Conservation (phyloP, 1,140 invertebrate genomes). For the Mactra quadrangularis region DNA sequence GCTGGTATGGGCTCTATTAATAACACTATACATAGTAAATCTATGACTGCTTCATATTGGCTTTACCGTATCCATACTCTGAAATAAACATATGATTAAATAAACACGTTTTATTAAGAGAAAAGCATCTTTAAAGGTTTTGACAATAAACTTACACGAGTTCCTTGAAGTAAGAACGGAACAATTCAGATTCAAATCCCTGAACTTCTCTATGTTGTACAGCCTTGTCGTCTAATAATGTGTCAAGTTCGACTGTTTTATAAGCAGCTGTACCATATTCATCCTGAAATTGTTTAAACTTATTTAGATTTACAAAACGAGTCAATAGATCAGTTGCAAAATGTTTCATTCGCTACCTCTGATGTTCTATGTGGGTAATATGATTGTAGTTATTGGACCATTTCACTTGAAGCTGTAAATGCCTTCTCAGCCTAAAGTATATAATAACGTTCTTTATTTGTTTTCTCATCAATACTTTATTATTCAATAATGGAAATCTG, state of each 20-base stretch:
- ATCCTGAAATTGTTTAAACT: no score
- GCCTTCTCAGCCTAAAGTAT: not conserved
- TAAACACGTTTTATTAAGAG: no score
- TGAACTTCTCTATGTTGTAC: slow-evolving; percentile 93
- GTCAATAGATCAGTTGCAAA: not conserved
- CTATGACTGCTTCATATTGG: no score
- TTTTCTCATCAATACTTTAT: no score
- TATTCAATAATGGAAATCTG: no score
- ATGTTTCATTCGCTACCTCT: not conserved
- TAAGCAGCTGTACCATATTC: slow-evolving; percentile 91
- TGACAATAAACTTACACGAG: slow-evolving; percentile 84
- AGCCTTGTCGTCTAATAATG: slow-evolving; percentile 89
- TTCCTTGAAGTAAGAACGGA: slow-evolving; percentile 92
- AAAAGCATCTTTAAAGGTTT: no score
- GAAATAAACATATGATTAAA: no score
- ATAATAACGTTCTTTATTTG: no score
- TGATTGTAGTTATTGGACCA: not conserved
- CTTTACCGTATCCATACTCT: no score
- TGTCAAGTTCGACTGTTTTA: slow-evolving; percentile 93
- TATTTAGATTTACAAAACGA: not conserved
- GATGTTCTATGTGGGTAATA: not conserved
- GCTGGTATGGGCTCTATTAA: no score
- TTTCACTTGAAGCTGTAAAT: not conserved
- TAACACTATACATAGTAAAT: no score
- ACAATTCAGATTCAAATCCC: slow-evolving; percentile 91